Percentiles rank a stretch among this genome's conserved stretches.
phyloP scores from a whole-genome alignment of 2,888 invertebrate species.

The Caenorhabditis virilis region DNA sequence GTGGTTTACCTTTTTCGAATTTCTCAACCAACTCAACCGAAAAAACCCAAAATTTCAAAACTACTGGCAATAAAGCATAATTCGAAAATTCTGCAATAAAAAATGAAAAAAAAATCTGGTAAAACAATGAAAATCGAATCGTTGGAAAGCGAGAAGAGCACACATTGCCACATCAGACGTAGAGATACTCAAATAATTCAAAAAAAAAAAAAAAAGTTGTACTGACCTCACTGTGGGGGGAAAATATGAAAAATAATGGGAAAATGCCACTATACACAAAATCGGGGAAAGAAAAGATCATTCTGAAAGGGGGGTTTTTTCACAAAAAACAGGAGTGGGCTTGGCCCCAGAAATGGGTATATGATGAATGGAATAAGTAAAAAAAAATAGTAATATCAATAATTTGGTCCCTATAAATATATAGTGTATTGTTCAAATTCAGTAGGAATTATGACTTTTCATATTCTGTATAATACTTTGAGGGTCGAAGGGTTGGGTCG shows the following conservation, averaged over 20 bases:
- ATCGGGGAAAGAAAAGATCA: background rate
- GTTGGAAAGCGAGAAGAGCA: background rate
- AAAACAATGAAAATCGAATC: too few species aligned
- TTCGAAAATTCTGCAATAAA: too few species aligned
- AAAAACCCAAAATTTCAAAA: too few species aligned
- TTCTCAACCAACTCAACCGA: too few species aligned
- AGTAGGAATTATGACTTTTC: constrained; percentile 14
- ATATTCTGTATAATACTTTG: constrained; percentile 35
- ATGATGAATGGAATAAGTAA: background rate
- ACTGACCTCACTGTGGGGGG: too few species aligned
- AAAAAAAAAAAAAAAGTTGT: background rate
- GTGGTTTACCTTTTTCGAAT: too few species aligned
- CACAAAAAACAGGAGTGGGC: constrained; percentile 3
- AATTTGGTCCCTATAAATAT: background rate
- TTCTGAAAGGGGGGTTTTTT: background rate
- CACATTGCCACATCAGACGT: too few species aligned
- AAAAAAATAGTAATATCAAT: background rate
- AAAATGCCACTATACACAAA: background rate
- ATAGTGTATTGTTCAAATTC: too few species aligned
- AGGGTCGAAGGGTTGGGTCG: constrained; percentile 21
- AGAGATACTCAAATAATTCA: background rate
- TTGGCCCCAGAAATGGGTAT: constrained; percentile 4
- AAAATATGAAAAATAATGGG: background rate
- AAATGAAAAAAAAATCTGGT: too few species aligned
- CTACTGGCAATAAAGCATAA: too few species aligned